phyloP scores from a whole-genome alignment of 2,797 vertebrate genomes.

The Acanthurus lineatus region DNA sequence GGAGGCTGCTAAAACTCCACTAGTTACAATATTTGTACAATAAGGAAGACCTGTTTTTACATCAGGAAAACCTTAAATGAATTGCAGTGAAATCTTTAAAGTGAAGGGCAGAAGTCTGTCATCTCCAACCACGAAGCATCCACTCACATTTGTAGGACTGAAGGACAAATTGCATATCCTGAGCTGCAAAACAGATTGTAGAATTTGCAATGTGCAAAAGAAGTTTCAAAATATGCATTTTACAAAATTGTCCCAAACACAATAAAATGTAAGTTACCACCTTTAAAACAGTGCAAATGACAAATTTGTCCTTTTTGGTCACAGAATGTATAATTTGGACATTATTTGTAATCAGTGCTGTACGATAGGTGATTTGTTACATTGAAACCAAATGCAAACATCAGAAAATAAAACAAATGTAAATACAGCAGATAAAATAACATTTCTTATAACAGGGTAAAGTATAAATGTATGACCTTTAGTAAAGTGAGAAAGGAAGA shows the following conservation, averaged over 20 bases:
- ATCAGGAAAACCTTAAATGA: constrained; percentile 37
- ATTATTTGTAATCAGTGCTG: constrained; percentile 37
- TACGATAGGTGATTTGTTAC: constrained; percentile 6
- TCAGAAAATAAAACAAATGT: constrained; percentile 9
- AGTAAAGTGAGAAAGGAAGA: not conserved
- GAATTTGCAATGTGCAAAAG: constrained; percentile 59
- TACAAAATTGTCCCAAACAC: constrained; percentile 39
- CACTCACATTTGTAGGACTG: constrained; percentile 72
- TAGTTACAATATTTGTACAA: constrained; percentile 68
- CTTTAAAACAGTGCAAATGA: constrained; percentile 37
- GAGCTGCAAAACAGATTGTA: constrained; percentile 78
- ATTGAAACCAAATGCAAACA: constrained; percentile 27
- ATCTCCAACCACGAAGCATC: constrained; percentile 69
- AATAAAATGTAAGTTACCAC: constrained; percentile 45
- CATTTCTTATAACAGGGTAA: constrained; percentile 2
- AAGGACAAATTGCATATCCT: constrained; percentile 78
- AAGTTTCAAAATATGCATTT: not conserved
- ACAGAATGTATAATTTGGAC: constrained; percentile 25
- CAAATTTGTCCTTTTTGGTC: constrained; percentile 42
- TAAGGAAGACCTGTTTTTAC: constrained; percentile 46
- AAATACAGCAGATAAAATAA: constrained; percentile 20
- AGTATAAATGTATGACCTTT: constrained; percentile 8
- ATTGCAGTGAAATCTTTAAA: constrained; percentile 61
- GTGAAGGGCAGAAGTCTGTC: constrained; percentile 49
- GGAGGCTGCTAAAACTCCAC: constrained; percentile 61